Percentiles rank a stretch among this genome's conserved stretches.
These are phyloP conservation scores for Euspilapteryx auroguttella DNA, from an alignment of 2,888 invertebrate species.

Conservation along the genomic window DNA sequence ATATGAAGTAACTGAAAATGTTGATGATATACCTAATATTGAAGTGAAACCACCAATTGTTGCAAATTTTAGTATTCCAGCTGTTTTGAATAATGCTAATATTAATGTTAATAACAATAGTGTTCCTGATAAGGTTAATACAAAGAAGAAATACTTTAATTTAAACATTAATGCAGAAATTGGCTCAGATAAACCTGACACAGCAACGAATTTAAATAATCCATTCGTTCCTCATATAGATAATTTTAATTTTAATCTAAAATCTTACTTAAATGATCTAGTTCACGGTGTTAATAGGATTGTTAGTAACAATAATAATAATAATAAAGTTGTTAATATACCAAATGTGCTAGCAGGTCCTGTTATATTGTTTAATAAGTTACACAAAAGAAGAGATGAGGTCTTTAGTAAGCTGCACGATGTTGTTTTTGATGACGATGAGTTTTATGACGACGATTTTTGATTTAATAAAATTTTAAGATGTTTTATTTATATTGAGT, in stretches of 20 bases:
- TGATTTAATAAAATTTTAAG: too few species aligned
- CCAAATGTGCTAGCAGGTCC: slow-evolving; percentile 10
- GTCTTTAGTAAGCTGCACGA: slow-evolving; percentile 9
- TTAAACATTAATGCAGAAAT: slow-evolving; percentile 17
- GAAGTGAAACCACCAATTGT: slow-evolving; percentile 16
- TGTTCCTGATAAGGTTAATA: too few species aligned
- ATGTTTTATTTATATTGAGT: too few species aligned
- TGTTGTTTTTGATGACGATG: slow-evolving; percentile 6
- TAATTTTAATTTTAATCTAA: too few species aligned
- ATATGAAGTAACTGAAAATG: slow-evolving; percentile 32
- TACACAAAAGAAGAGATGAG: slow-evolving; percentile 10
- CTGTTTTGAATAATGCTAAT: slow-evolving; percentile 8
- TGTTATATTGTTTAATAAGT: slow-evolving; percentile 10
- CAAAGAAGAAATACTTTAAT: too few species aligned
- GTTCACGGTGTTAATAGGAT: slow-evolving; percentile 16
- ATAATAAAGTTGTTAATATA: slow-evolving; percentile 6
- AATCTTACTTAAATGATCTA: slow-evolving; percentile 16
- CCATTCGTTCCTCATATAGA: too few species aligned
- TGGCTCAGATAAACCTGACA: slow-evolving; percentile 11
- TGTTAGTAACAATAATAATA: slow-evolving; percentile 12
- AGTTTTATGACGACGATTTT: background rate
- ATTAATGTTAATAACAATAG: slow-evolving; percentile 4
- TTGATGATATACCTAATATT: slow-evolving; percentile 27
- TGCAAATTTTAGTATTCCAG: slow-evolving; percentile 15
- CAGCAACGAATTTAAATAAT: too few species aligned